phyloP scores from a whole-genome alignment of 23 tunicate species.

The Botrylloides violaceus region DNA sequence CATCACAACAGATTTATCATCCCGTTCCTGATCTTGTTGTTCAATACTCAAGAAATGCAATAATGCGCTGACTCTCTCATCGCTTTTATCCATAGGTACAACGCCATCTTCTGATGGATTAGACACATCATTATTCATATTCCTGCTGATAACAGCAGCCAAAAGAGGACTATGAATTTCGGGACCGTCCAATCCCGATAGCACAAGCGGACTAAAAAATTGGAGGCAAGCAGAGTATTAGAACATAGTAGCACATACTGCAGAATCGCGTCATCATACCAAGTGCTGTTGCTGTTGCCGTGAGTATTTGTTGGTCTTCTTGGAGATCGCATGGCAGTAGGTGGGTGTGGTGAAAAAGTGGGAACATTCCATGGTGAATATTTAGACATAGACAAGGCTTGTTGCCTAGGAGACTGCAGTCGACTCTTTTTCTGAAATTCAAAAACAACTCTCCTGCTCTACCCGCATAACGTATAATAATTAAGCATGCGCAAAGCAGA shows the following conservation, averaged over 20 bases:
- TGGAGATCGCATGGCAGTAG: not conserved
- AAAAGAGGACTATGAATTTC: not conserved
- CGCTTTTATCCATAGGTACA: not conserved
- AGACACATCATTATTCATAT: not conserved
- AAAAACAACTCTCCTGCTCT: too few species aligned
- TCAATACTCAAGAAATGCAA: conserved; percentile 22
- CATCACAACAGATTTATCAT: not conserved
- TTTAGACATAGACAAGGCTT: not conserved
- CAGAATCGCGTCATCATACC: not conserved
- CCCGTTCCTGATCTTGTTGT: not conserved
- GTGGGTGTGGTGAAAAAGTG: not conserved
- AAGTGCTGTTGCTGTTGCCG: not conserved
- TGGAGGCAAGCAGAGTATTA: not conserved
- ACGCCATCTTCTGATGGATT: not conserved
- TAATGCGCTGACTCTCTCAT: conserved; percentile 13
- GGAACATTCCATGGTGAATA: not conserved
- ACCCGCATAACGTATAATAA: too few species aligned
- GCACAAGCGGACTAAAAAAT: conserved; percentile 5
- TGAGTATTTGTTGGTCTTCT: not conserved
- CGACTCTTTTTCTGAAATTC: too few species aligned
- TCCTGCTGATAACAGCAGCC: conserved; percentile 1
- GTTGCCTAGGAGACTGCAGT: too few species aligned
- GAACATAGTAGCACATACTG: not conserved
- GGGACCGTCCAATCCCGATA: conserved; percentile 13
- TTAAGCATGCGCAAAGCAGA: too few species aligned